These are phyloP conservation scores for Austrofundulus limnaeus DNA, from an alignment of 2,113 vertebrate genomes.

Conservation along the genomic window DNA sequence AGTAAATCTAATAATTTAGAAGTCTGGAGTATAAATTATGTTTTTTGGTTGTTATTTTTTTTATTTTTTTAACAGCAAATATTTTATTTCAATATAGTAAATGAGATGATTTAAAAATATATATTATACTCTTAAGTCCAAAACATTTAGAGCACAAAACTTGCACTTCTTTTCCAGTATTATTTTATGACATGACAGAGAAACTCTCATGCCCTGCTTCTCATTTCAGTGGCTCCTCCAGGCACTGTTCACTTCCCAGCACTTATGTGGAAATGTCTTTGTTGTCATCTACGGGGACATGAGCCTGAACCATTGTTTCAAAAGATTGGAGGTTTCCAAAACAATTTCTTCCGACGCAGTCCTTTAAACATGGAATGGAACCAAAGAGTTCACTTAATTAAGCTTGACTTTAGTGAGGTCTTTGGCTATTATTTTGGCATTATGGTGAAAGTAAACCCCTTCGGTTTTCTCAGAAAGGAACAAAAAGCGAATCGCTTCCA, in stretches of 20 bases:
- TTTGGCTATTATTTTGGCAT: conserved; percentile 16
- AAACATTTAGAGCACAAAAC: not conserved
- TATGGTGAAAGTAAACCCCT: conserved; percentile 33
- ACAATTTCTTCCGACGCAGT: not conserved
- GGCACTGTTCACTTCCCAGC: not conserved
- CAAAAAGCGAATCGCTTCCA: conserved; percentile 17
- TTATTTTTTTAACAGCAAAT: not conserved
- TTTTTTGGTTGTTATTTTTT: too few relatives aligned
- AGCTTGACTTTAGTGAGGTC: conserved; percentile 21
- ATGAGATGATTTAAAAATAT: not conserved
- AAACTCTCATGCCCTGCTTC: not conserved
- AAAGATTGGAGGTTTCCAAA: not conserved
- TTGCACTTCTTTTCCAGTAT: not conserved
- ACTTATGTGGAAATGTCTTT: conserved; percentile 10
- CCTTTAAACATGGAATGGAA: conserved; percentile 13
- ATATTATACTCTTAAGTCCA: not conserved
- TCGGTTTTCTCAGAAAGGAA: conserved; percentile 13
- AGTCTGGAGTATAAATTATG: too few relatives aligned
- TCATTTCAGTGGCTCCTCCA: conserved; percentile 4
- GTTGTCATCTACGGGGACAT: conserved; percentile 4
- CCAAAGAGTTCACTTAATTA: conserved; percentile 19
- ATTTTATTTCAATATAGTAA: not conserved
- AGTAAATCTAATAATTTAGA: too few relatives aligned
- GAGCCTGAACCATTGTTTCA: conserved; percentile 10
- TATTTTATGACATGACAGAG: not conserved